Evolutionary conservation across 2,113 vertebrate species (phyloP), one percentile per base, ranked within the genome.

Genomic region (Trematomus loennbergii): DNA sequence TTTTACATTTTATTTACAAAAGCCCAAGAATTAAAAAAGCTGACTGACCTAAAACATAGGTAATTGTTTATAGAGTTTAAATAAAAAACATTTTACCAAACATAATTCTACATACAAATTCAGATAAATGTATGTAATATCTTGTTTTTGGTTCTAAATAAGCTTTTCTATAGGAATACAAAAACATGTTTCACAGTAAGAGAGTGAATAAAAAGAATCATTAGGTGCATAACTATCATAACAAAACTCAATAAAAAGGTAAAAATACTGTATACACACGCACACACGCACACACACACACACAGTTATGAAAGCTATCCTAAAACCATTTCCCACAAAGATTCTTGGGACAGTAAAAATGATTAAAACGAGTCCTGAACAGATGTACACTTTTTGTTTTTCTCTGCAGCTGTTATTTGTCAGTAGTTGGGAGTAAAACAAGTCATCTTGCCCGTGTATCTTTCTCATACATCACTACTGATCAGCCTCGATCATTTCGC

Each of bases 371-470:
- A 63, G 48, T 80, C 58, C 61, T 52, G 29, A 70, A 29, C 86
- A 81, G 66, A 72, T 78, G 69, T 46, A 61, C 9, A 43, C 33
- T 48, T 18, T 75, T 85, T 84, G 70, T 87, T 84, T 79, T 74
- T 69, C 15, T 12, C 11, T 50, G 13, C 88, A 87, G 86, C 86
- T 89, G 88, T 84, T 85, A 79, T 68, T 57, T 86, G 84, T 91
- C 80, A 87, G 73, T 15, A 2, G 68, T 36, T 76, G 62, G 73
- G 59, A 83, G 71, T 75, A 54, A 82, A 83, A 58, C 64, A 9
- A 79, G 61, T 85, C 77, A 43, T 79, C 78, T 58, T 54, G 77
- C 70, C 43, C 63, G 73, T 17, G 66, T 45, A 55, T 88, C 81
- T 71, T 57, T 69, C 81, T 72, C 81, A 72, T 85, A 62, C 64